Percentiles rank a stretch among this genome's conserved stretches.
These are phyloP conservation scores for Gorsachius goisagi DNA, from an alignment of 2,113 vertebrate species.

Conservation along the genomic window DNA sequence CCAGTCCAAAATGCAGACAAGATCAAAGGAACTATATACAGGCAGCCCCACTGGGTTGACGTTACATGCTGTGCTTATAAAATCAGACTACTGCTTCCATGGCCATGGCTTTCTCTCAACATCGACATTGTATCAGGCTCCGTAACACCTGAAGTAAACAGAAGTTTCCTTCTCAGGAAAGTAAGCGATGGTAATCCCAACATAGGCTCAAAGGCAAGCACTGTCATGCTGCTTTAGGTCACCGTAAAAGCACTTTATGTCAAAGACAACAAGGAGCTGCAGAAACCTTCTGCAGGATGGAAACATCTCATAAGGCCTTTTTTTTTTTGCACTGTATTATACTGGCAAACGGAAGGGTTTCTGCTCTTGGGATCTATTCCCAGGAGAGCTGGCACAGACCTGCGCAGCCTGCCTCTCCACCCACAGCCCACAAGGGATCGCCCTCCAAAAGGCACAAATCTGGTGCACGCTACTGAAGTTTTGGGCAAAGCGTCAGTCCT, in stretches of 20 bases:
- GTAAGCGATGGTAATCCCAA: not conserved
- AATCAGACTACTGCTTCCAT: not conserved
- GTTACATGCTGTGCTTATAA: not conserved
- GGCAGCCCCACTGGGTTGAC: not conserved
- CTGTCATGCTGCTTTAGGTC: not conserved
- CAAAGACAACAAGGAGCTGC: not conserved
- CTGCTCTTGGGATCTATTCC: not conserved
- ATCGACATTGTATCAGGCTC: not conserved
- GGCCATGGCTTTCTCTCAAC: not conserved
- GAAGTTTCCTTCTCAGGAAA: not conserved
- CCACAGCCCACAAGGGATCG: not conserved
- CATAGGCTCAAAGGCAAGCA: not conserved
- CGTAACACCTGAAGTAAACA: not conserved
- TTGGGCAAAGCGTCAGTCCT: not conserved
- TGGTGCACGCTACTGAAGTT: not conserved
- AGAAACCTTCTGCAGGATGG: not conserved
- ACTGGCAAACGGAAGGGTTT: not conserved
- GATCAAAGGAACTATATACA: slow-evolving; percentile 13
- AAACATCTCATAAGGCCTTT: not conserved
- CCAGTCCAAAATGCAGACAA: not conserved
- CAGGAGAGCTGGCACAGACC: not conserved
- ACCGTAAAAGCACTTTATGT: not conserved
- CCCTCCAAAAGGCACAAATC: not conserved
- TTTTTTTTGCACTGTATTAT: not conserved
- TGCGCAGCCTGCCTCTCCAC: no score